These are phyloP conservation scores for Crotophaga sulcirostris DNA, from an alignment of 2,113 vertebrate species.

Conservation along the genomic window DNA sequence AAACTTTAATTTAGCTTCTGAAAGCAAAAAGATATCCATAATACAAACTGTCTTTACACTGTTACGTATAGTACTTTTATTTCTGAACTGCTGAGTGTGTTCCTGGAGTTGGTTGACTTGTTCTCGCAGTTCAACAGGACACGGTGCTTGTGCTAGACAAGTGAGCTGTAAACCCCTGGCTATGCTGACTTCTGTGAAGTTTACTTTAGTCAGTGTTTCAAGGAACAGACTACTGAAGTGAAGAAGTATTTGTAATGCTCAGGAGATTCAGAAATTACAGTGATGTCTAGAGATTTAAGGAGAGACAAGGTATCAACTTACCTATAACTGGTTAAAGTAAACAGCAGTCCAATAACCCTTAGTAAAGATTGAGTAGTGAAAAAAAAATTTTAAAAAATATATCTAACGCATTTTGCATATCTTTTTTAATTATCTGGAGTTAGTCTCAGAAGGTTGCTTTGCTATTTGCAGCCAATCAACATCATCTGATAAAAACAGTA, in stretches of 20 bases:
- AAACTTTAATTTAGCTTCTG: not conserved
- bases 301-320: not conserved
- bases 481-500: not conserved
- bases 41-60: not conserved
- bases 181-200: not conserved
- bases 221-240: not conserved
- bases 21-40: not conserved
- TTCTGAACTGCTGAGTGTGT: not conserved
- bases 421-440: not conserved
- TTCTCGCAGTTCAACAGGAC: not conserved
- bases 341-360: not conserved
- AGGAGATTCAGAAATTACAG: not conserved
- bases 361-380: not conserved
- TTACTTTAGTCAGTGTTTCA: not conserved
- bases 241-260: not conserved
- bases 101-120: not conserved
- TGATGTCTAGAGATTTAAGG: not conserved
- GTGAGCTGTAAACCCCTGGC: not conserved
- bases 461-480: not conserved
- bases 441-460: not conserved
- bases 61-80: not conserved
- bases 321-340: not conserved
- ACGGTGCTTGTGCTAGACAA: not conserved
- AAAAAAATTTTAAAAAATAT: no score
- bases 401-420: not conserved